Evolutionary conservation across 2,888 invertebrate species (phyloP).

Genomic region (Boloria selene): DNA sequence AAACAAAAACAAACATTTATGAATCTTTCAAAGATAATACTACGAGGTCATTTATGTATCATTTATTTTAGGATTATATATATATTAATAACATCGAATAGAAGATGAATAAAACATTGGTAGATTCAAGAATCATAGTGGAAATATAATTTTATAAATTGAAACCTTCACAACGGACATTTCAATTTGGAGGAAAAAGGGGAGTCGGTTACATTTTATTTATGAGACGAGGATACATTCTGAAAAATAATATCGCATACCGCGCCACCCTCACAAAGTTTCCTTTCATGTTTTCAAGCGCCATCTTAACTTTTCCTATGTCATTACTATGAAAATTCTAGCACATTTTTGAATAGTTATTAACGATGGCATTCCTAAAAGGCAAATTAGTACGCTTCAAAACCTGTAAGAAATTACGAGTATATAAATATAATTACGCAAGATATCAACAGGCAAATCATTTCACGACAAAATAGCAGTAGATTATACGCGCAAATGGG

Average conservation of each 20-base stretch:
- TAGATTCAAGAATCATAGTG: constrained; percentile 4
- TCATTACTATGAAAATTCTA: background rate
- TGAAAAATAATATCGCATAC: constrained; percentile 12
- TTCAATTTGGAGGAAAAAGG: constrained; percentile 26
- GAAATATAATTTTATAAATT: constrained; percentile 25
- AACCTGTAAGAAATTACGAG: too few relatives aligned
- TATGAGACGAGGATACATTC: constrained; percentile 18
- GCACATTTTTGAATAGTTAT: too few relatives aligned
- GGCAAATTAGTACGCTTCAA: too few relatives aligned
- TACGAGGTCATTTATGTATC: too few relatives aligned
- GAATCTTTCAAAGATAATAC: too few relatives aligned
- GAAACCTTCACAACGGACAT: constrained; percentile 15
- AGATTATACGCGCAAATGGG: constrained; percentile 37
- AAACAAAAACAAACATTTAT: too few relatives aligned
- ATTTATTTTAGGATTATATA: too few relatives aligned
- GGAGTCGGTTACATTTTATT: constrained; percentile 19
- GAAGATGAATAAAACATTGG: background rate
- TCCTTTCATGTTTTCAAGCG: constrained; percentile 11
- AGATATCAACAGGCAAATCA: background rate
- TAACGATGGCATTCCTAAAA: too few relatives aligned
- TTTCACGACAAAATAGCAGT: constrained; percentile 13
- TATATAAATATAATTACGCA: too few relatives aligned
- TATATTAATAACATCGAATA: background rate
- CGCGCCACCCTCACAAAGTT: background rate
- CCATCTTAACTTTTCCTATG: constrained; percentile 13